These are phyloP conservation scores for Cheumatopsyche charites DNA, from an alignment of 1,140 invertebrate genomes.

Conservation along the genomic window DNA sequence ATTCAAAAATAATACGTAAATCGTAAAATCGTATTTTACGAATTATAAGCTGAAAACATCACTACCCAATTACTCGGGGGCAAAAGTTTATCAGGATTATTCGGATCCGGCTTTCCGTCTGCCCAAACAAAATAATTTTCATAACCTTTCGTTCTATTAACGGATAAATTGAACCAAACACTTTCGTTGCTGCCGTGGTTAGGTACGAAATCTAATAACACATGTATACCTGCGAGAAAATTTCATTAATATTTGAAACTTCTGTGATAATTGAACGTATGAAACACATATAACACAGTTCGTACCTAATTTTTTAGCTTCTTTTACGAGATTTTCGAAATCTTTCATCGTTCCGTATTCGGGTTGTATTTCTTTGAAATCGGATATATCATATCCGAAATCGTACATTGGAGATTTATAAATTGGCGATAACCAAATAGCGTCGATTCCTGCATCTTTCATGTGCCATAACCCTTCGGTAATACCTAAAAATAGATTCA, in stretches of 20 bases:
- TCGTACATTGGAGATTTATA: slow-evolving; percentile 67
- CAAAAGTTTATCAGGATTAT: slow-evolving; percentile 55
- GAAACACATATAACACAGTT: background rate
- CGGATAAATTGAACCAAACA: slow-evolving; percentile 72
- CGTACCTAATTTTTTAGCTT: slow-evolving; percentile 55
- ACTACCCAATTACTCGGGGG: slow-evolving; percentile 75
- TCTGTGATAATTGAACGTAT: slow-evolving; percentile 29
- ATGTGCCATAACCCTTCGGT: slow-evolving; percentile 68
- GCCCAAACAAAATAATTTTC: slow-evolving; percentile 75
- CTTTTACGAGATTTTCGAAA: slow-evolving; percentile 61
- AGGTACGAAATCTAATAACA: slow-evolving; percentile 72
- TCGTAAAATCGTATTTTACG: background rate
- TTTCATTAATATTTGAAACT: slow-evolving; percentile 23
- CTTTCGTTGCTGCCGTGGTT: slow-evolving; percentile 75
- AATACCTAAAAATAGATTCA: slow-evolving; percentile 55
- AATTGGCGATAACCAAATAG: slow-evolving; percentile 70
- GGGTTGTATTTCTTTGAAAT: slow-evolving; percentile 63
- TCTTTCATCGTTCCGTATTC: slow-evolving; percentile 69
- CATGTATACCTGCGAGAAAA: slow-evolving; percentile 56
- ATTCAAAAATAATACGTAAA: slow-evolving; percentile 30
- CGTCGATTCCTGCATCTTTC: slow-evolving; percentile 66
- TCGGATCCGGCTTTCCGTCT: slow-evolving; percentile 59
- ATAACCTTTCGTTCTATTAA: slow-evolving; percentile 64
- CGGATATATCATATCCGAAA: slow-evolving; percentile 71
- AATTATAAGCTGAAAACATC: slow-evolving; percentile 2